phyloP scores from a whole-genome alignment of 2,888 invertebrate species.

The Drosophila prostipennis region DNA sequence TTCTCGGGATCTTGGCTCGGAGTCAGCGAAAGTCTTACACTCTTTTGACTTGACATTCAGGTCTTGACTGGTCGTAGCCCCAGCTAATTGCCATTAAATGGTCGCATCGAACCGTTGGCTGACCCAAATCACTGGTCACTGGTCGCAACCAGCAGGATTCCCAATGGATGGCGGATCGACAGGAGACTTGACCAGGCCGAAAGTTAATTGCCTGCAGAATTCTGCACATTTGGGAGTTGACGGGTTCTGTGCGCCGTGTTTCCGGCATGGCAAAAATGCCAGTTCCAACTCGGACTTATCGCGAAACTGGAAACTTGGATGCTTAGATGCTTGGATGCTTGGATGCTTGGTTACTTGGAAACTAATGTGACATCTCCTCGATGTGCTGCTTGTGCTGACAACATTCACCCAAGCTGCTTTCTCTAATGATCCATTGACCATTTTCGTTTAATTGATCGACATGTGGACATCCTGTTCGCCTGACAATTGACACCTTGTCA shows the following conservation, averaged over 20 bases:
- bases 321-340: neutral
- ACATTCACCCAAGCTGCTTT: conserved; percentile 75
- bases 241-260: conserved; percentile 34
- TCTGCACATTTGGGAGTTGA: conserved; percentile 51
- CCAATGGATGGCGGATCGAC: conserved; percentile 6
- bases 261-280: conserved; percentile 41
- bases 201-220: conserved; percentile 56
- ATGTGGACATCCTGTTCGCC: conserved; percentile 69
- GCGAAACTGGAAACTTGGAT: conserved; percentile 35
- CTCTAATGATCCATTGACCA: conserved; percentile 75
- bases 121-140: conserved; percentile 45
- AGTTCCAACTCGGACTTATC: conserved; percentile 22
- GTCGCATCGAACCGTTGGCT: conserved; percentile 50
- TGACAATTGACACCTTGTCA: conserved; percentile 72
- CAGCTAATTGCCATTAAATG: conserved; percentile 52
- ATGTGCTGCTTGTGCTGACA: conserved; percentile 48
- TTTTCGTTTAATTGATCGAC: conserved; percentile 77
- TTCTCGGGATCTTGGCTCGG: neutral
- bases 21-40: conserved; percentile 31
- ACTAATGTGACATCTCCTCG: conserved; percentile 44
- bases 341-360: conserved; percentile 7
- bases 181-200: conserved; percentile 37
- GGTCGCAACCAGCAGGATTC: conserved; percentile 1
- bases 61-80: conserved; percentile 16
- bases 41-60: conserved; percentile 42